Percentiles rank a stretch among this genome's conserved stretches.
Conservation (phyloP, 2,888 invertebrate genomes). For the Phania funesta region DNA sequence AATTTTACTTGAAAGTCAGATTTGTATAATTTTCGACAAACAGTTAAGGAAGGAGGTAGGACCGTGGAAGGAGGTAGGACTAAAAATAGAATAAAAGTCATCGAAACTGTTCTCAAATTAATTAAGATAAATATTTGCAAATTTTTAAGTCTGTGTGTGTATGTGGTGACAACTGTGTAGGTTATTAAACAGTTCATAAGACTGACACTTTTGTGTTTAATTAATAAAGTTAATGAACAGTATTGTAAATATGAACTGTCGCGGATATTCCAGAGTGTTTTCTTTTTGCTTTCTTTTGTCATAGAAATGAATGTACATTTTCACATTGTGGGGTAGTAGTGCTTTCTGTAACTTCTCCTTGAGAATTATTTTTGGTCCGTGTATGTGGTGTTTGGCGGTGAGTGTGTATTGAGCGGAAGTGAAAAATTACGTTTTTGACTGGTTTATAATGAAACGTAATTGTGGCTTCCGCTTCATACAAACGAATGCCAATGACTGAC, state of each 20-base stretch:
- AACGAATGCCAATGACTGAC: conserved; percentile 10
- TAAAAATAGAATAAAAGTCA: not conserved
- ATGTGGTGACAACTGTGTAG: too few relatives aligned
- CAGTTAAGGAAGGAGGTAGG: too few relatives aligned
- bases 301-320: not conserved
- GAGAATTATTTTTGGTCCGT: not conserved
- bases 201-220: conserved; percentile 1
- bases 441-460: conserved; percentile 60
- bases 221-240: conserved; percentile 20
- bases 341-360: not conserved
- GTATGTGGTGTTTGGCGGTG: not conserved
- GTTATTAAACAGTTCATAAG: too few relatives aligned
- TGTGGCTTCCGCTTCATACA: conserved; percentile 50
- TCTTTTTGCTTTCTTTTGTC: too few relatives aligned
- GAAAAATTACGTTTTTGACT: conserved; percentile 60
- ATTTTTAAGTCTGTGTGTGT: not conserved
- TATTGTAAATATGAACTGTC: conserved; percentile 3
- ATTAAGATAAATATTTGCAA: conserved; percentile 8
- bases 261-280: not conserved
- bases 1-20: too few relatives aligned
- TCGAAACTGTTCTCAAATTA: conserved; percentile 1
- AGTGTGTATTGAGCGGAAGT: conserved; percentile 43
- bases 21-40: too few relatives aligned
- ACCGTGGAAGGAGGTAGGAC: too few relatives aligned
- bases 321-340: conserved; percentile 1